phyloP scores from a whole-genome alignment of 2,888 invertebrate species.

The Oxyteleia sp. region DNA sequence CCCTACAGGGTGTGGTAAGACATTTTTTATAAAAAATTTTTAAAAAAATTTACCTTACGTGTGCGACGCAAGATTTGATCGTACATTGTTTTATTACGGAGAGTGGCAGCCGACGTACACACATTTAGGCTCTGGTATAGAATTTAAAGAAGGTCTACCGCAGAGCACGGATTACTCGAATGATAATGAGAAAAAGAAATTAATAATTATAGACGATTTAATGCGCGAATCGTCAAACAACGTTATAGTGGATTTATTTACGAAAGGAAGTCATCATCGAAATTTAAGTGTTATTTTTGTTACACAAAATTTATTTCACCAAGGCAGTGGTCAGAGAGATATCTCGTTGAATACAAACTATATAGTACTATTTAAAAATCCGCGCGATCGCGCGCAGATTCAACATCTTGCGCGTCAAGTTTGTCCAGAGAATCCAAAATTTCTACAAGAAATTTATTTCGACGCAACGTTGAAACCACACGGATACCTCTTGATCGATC shows the following conservation, averaged over 20 bases:
- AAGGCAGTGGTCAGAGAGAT: constrained; percentile 36
- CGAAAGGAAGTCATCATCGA: constrained; percentile 73
- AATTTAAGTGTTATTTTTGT: constrained; percentile 71
- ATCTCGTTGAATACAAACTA: constrained; percentile 55
- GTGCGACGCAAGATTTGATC: constrained; percentile 28
- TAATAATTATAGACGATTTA: constrained; percentile 53
- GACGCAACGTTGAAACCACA: constrained; percentile 24
- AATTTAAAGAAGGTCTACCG: constrained; percentile 10
- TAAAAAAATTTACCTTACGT: not conserved
- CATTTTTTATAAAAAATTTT: too few species aligned
- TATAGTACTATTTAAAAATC: constrained; percentile 50
- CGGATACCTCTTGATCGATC: constrained; percentile 17
- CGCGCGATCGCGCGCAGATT: constrained; percentile 37
- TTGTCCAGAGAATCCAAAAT: constrained; percentile 64
- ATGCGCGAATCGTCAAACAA: constrained; percentile 33
- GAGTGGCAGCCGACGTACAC: constrained; percentile 55
- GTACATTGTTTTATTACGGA: constrained; percentile 61
- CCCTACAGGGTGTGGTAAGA: not conserved
- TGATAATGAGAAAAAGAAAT: constrained; percentile 3
- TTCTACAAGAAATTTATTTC: constrained; percentile 59
- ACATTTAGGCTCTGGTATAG: constrained; percentile 26
- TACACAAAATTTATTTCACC: constrained; percentile 57
- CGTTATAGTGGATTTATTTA: constrained; percentile 73
- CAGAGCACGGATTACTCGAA: constrained; percentile 27
- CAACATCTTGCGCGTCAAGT: constrained; percentile 56